These are phyloP conservation scores for Catalaphyllia jardinei DNA, from an alignment of 64 coral and sea anemone species.

Conservation along the genomic window DNA sequence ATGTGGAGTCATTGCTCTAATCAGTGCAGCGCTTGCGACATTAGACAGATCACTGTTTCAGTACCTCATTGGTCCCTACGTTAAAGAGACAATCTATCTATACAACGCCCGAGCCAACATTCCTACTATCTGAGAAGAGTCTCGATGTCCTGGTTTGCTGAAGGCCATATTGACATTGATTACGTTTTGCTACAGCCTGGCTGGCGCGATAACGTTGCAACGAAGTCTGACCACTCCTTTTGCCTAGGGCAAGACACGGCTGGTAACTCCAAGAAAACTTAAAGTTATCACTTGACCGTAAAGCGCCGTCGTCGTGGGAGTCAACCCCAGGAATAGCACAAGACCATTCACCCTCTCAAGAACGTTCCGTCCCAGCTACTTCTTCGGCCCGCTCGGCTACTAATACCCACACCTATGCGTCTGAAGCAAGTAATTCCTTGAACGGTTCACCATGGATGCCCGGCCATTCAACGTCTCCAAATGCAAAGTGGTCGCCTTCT, in stretches of 20 bases:
- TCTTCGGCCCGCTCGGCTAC: not conserved
- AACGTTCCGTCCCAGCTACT: too few relatives aligned
- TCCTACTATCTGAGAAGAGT: conserved; percentile 5
- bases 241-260: conserved; percentile 4
- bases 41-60: conserved; percentile 29
- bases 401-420: too few relatives aligned
- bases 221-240: conserved; percentile 16
- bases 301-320: not conserved
- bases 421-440: not conserved
- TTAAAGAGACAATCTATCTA: conserved; percentile 12
- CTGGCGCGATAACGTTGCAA: not conserved
- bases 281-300: too few relatives aligned
- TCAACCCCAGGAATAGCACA: not conserved
- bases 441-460: not conserved
- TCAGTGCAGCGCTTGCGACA: conserved; percentile 6
- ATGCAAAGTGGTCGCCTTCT: not conserved
- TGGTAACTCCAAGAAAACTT: not conserved
- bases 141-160: not conserved
- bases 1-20: conserved; percentile 40
- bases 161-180: not conserved
- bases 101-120: conserved; percentile 11
- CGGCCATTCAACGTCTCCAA: not conserved
- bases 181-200: not conserved
- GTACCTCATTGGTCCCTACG: not conserved
- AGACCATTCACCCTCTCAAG: too few relatives aligned